phyloP scores from a whole-genome alignment of 2,888 invertebrate species.

The Sphaerophoria taeniata region DNA sequence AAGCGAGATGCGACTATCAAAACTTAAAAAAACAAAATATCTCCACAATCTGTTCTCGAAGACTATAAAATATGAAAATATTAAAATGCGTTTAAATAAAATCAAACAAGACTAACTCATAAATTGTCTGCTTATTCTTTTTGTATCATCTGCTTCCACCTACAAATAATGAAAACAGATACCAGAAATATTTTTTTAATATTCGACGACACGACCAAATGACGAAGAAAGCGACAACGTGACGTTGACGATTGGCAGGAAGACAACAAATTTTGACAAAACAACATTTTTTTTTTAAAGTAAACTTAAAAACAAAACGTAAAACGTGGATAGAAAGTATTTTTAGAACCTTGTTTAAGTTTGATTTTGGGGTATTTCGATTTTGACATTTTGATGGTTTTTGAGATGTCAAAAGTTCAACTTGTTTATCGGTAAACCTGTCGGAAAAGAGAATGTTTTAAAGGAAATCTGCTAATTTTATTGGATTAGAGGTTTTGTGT shows the following conservation, averaged over 20 bases:
- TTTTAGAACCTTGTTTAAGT: conserved; percentile 5
- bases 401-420: conserved; percentile 27
- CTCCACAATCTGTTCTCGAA: conserved; percentile 19
- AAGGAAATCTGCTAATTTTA: conserved; percentile 11
- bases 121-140: conserved; percentile 3
- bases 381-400: conserved; percentile 19
- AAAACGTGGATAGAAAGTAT: background rate
- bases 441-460: background rate
- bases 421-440: conserved; percentile 9
- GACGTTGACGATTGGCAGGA: conserved; percentile 2
- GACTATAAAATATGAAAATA: conserved; percentile 31
- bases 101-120: background rate
- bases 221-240: too few relatives aligned
- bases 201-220: background rate
- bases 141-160: conserved; percentile 13
- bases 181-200: background rate
- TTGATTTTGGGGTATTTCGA: background rate
- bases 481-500: background rate
- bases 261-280: conserved; percentile 22
- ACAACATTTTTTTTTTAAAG: background rate
- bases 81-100: conserved; percentile 28
- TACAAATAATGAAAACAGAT: background rate
- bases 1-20: background rate
- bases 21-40: background rate
- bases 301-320: background rate